These are phyloP conservation scores for Gallinago paraguaiae DNA, from an alignment of 2,113 vertebrate genomes.

Conservation along the genomic window DNA sequence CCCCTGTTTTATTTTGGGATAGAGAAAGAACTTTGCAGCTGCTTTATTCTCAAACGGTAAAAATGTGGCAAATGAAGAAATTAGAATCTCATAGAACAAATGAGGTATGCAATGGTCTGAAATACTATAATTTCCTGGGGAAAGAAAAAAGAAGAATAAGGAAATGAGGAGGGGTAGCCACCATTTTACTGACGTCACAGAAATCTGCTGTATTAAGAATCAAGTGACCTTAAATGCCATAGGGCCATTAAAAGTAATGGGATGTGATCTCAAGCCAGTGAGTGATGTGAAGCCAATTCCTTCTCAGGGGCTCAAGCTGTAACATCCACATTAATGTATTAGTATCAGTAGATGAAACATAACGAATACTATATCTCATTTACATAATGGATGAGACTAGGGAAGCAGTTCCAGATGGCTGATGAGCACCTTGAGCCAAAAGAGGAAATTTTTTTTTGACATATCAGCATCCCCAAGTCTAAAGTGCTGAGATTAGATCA, in stretches of 20 bases:
- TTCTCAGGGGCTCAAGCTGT: slow-evolving; percentile 49
- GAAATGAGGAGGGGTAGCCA: not conserved
- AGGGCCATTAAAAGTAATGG: slow-evolving; percentile 64
- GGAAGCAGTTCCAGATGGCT: slow-evolving; percentile 72
- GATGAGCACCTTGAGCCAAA: slow-evolving; percentile 72
- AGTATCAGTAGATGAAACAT: slow-evolving; percentile 71
- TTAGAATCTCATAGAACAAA: not conserved
- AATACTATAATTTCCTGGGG: not conserved
- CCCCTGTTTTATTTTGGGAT: not conserved
- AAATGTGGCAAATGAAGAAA: not conserved
- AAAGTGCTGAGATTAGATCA: not conserved
- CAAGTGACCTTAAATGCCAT: slow-evolving; percentile 59
- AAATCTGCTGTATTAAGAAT: slow-evolving; percentile 10
- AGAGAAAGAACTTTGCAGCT: not conserved
- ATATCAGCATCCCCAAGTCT: not conserved
- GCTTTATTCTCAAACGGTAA: not conserved
- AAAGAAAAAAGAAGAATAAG: not conserved
- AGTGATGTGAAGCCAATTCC: slow-evolving; percentile 51
- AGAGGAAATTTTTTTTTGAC: not conserved
- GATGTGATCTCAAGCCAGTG: slow-evolving; percentile 57
- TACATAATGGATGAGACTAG: slow-evolving; percentile 71
- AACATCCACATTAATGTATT: slow-evolving; percentile 64
- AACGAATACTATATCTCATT: slow-evolving; percentile 66
- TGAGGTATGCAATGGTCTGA: not conserved
- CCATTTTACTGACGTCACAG: slow-evolving; percentile 20